Evolutionary conservation across 2,797 vertebrate genomes (phyloP).

Genomic region (Gallinago solitaria): DNA sequence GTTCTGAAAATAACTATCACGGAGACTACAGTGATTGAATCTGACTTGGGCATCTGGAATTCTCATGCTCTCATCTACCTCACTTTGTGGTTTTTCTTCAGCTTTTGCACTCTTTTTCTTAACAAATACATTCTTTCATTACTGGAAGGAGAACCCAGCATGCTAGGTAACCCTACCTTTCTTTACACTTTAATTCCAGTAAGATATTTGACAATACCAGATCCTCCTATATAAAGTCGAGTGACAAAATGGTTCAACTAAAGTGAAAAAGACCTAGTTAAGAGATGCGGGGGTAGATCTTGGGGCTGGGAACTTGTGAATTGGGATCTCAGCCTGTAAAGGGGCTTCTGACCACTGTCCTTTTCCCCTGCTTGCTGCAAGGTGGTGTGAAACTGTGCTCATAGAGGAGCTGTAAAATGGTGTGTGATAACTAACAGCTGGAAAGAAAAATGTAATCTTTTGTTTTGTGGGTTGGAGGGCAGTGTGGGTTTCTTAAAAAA

Average conservation of each 20-base stretch:
- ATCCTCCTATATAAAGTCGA: neutral
- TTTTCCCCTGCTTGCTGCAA: neutral
- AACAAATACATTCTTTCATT: constrained; percentile 97
- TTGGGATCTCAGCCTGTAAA: neutral
- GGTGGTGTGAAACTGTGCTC: neutral
- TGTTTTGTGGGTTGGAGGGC: neutral
- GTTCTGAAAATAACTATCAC: constrained; percentile 93
- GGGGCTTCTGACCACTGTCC: neutral
- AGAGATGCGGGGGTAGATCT: neutral
- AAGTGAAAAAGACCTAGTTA: neutral
- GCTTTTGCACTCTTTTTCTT: constrained; percentile 97
- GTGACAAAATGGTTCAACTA: neutral
- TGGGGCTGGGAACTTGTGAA: neutral
- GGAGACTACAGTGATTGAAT: constrained; percentile 92
- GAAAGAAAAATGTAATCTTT: neutral
- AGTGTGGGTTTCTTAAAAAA: neutral
- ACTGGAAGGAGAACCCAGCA: constrained; percentile 93
- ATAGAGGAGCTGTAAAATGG: neutral
- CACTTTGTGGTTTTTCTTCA: constrained; percentile 94
- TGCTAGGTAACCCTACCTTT: constrained; percentile 83
- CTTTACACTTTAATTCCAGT: neutral
- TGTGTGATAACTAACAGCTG: neutral
- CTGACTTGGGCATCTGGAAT: constrained; percentile 89
- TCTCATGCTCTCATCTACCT: constrained; percentile 87
- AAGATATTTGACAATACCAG: neutral